Base-by-base conservation (phyloP, 2,113 vertebrate species). In the Chionomys nivalis region DNA sequence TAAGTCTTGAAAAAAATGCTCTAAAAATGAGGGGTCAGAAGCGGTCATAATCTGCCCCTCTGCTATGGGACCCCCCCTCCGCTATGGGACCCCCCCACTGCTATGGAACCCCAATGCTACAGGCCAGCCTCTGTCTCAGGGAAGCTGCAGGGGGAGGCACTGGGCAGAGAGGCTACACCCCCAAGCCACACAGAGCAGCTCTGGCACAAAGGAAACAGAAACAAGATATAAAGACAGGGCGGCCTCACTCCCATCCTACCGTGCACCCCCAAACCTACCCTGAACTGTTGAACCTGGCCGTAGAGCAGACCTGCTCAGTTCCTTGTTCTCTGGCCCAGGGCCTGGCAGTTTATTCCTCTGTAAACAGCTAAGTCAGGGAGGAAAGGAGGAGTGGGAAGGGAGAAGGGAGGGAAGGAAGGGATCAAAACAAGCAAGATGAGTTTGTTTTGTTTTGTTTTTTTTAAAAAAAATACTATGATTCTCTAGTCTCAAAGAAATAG, bases 401-500 rank as follows among this genome's bases (percentile, higher is more conserved):
- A 31, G 4, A 23, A 90, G 16, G 14, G 7, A 79, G 5, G 39
- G 7, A 47, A 7, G 17, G 65, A 44, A 65, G 89, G 39, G 28
- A 92, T 90, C 72, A 93, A 94, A 96, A 83, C 58, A 96, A 91
- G 73, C 28, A 93, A 75, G 14, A 87, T 73, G 42, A 89, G 76
- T 49, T 93, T 75, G n/a, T n/a, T n/a, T n/a, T n/a, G n/a, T n/a
- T n/a, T n/a, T n/a, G n/a, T 55, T 55, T 58, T 58, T 19, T 58
- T 21, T 55, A 47, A 21, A 89, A 97, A 49, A 97, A 93, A 33
- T 6, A 63, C 23, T 12, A 61, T 31, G 2, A 24, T 86, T 93
- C 17, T 90, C 26, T 52, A 70, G 28, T 78, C 28, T 94, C n/a
- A 72, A 61, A 92, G 47, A 94, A 75, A 76, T 61, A 23, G 47